Evolutionary conservation across 2,888 invertebrate species (phyloP), one percentile per base, ranked within the genome.

Genomic region (Fissipunctia ypsillon): DNA sequence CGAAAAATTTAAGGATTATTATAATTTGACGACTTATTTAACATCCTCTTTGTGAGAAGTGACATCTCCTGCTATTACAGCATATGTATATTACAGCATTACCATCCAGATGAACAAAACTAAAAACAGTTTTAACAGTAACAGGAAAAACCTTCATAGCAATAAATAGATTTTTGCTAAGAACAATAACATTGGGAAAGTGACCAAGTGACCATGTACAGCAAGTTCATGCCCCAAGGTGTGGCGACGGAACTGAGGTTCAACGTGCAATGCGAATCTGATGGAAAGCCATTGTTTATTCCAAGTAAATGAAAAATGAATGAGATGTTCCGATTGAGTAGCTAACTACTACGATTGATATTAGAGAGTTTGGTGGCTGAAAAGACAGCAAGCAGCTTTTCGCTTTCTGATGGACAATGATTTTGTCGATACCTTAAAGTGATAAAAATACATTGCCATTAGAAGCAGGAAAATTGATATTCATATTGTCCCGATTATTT

Each of bases 191-290:
- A 69, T 81, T 73, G 81, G 84, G 84, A 89, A 88, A 89, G 85
- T 60, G 48, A n/a, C 16, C 59, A 77, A 60, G 25, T 80, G 65
- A 61, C 79, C 73, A 74, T 72, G 70, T 70, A 57, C 52, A 75
- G 54, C 80, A 88, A 87, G 89, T 89, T 89, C 89, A 89, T 84
- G 86, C 80, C 57, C 41, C 48, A 85, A 83, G 84, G 84, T 85
- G 72, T 77, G 75, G 73, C 72, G 52, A 70, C 72, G 87, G 85
- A 84, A 79, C 69, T 79, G 43, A 72, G 82, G 73, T 75, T 84
- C 68, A 82, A 59, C 56, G 64, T 70, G 45, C 72, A 61, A 54
- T 65, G 35, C 4, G 63, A 54, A 79, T 76, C 25, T 60, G 56
- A 38, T 67, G 72, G 68, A 78, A 82, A 77, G 50, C 64, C 38